These are phyloP conservation scores for Hydropotes inermis DNA, from an alignment of 2,113 vertebrate species.

Conservation along the genomic window DNA sequence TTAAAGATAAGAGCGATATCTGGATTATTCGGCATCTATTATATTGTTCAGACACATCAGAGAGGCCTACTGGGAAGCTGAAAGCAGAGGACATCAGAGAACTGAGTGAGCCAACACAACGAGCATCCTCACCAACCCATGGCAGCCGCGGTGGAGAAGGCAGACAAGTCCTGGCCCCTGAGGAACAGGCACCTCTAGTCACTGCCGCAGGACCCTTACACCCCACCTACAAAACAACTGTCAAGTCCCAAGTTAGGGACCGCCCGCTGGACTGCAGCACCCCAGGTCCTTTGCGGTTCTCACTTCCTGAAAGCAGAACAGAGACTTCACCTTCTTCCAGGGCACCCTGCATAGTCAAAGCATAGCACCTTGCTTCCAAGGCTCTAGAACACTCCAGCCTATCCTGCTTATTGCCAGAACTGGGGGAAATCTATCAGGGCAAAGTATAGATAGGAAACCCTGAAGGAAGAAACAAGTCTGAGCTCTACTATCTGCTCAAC, in stretches of 20 bases:
- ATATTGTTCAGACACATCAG: neutral
- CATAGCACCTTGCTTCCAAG: neutral
- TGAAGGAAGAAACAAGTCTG: neutral
- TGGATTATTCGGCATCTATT: neutral
- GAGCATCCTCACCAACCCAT: neutral
- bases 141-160: neutral
- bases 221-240: neutral
- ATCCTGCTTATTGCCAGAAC: neutral
- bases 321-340: neutral
- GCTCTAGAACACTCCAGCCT: neutral
- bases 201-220: neutral
- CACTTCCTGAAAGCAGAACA: neutral
- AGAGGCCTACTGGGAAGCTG: neutral
- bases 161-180: neutral
- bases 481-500: neutral
- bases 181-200: neutral
- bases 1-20: neutral
- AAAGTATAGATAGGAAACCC: neutral
- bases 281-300: neutral
- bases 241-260: neutral
- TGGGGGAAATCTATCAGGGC: neutral
- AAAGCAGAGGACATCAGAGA: neutral
- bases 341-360: neutral
- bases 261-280: neutral
- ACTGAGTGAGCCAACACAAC: neutral